Percentiles rank a stretch among this genome's conserved stretches.
Conservation (phyloP, 2,113 vertebrate genomes). For the Xenopus tropicalis region UCB_Xtro_10.0 CM004448.2:10630001-10630500, state of each 20-base stretch:
- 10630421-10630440: constrained; percentile 11
- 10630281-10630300: constrained; percentile 12
- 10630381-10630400: constrained; percentile 29
- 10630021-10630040: no score
- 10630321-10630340: constrained; percentile 16
- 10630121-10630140: no score
- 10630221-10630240: constrained; percentile 11
- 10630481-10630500: no score
- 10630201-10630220: background rate
- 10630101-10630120: no score
- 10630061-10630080: no score
- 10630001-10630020: no score
- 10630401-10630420: constrained; percentile 39
- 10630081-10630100: no score
- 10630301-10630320: constrained; percentile 20
- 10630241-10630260: constrained; percentile 25
- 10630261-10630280: constrained; percentile 12
- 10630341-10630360: constrained; percentile 15
- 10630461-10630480: no score
- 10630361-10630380: constrained; percentile 38
- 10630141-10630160: background rate
- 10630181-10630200: background rate
- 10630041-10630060: no score
- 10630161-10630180: constrained; percentile 14
- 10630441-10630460: no score